Base-by-base conservation (phyloP, 2,888 invertebrate genomes). In the Osedax frankpressi region DNA sequence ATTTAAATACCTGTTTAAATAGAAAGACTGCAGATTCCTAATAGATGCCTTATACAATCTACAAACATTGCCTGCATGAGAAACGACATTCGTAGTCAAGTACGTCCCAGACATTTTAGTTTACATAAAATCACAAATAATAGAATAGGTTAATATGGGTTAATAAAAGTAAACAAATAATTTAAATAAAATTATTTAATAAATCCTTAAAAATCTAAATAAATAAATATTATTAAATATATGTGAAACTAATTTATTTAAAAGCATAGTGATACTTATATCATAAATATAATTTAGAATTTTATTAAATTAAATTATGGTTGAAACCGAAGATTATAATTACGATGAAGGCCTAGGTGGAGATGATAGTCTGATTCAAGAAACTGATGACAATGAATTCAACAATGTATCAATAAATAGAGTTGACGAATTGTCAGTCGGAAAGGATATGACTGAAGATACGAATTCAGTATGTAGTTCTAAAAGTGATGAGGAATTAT, bases 401-500 rank as follows among this genome's bases (percentile, higher is more conserved):
- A 44, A 44, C 44, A 19, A 19, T 44, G 44, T 44, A 11, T 44
- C 44, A 44, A 44, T 19, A 11, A 19, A 44, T 44, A 44, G 6
- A 44, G 11, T 19, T 19, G 44, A 44, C 19, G 44, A 44, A 44
- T 44, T 44, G 44, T 19, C 19, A 74, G 11, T 67, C 76, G 77
- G 96, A 97, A 86, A 86, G 98, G 80, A 96, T 95, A 81, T 94
- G 93, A 77, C 96, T 98, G 79, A 95, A 95, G 86, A 94, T 94
- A 63, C 88, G 97, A 77, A 95, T 98, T 28, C 89, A 92, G 78
- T 97, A 98, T 88, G 97, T 99, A 93, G 97, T 98, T 86, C 96
- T 97, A 85, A 98, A 98, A 86, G 96, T 97, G 27, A 94, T 95
- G 84, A 97, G 97, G 87, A n/a, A n/a, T n/a, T n/a, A n/a, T n/a